Evolutionary conservation across 2,888 invertebrate genomes (phyloP).

Genomic region (Biston betularia): DNA sequence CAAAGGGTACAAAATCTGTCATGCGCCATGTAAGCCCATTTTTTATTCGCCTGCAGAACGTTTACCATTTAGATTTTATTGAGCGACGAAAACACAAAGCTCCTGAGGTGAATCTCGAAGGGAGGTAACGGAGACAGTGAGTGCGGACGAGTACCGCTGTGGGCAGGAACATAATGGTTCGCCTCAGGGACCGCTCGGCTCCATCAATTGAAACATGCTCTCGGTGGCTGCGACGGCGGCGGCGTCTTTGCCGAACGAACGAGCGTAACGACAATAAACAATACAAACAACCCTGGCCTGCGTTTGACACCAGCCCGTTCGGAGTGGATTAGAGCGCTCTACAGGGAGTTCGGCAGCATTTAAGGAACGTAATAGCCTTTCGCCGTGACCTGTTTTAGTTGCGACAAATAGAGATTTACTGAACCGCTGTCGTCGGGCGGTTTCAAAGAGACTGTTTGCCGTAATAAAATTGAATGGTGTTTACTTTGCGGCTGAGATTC

Average conservation of each 20-base stretch:
- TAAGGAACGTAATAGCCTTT: constrained; percentile 84
- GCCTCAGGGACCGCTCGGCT: constrained; percentile 62
- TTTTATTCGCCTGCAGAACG: constrained; percentile 40
- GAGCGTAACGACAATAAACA: constrained; percentile 84
- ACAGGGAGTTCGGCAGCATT: constrained; percentile 84
- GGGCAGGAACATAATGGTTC: constrained; percentile 67
- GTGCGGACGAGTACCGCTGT: constrained; percentile 67
- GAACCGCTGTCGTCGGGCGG: constrained; percentile 76
- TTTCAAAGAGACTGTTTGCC: constrained; percentile 70
- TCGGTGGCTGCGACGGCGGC: constrained; percentile 63
- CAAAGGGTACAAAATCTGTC: constrained; percentile 44
- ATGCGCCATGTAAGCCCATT: constrained; percentile 42
- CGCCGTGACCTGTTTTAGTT: constrained; percentile 85
- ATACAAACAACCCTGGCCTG: constrained; percentile 85
- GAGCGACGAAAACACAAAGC: constrained; percentile 47
- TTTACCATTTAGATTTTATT: constrained; percentile 45
- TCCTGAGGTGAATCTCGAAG: constrained; percentile 46
- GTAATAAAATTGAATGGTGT: constrained; percentile 82
- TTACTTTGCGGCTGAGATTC: constrained; percentile 71
- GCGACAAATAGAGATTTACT: constrained; percentile 86
- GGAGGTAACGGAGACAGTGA: constrained; percentile 61
- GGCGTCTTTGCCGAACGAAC: constrained; percentile 79
- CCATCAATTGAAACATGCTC: constrained; percentile 80
- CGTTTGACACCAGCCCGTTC: constrained; percentile 85
- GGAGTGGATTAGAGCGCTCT: constrained; percentile 84